A percentile compares a stretch with the other conserved stretches of the same genome.
These are phyloP conservation scores for Eupithecia subfuscata DNA, from an alignment of 2,888 invertebrate genomes.

Conservation along the genomic window DNA sequence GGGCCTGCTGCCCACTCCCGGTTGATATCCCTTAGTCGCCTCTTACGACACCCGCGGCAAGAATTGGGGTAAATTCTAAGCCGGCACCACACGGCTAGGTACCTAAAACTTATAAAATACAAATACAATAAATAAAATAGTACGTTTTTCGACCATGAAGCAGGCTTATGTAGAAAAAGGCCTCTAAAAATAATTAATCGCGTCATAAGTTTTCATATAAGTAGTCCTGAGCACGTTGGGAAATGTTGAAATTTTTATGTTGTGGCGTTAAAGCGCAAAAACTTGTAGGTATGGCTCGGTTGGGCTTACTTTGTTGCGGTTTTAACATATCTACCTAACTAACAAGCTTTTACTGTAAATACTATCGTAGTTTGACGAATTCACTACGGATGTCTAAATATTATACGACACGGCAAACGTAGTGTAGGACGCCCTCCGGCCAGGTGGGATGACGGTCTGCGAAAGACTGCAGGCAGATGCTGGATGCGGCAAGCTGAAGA, in stretches of 20 bases:
- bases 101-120: not conserved
- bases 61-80: too few relatives aligned
- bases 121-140: not conserved
- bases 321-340: not conserved
- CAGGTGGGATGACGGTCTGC: too few relatives aligned
- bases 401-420: too few relatives aligned
- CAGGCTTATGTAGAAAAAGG: not conserved
- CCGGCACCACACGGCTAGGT: too few relatives aligned
- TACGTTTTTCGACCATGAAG: not conserved
- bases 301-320: not conserved
- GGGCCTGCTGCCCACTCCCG: too few relatives aligned
- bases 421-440: too few relatives aligned
- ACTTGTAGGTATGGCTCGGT: not conserved
- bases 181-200: constrained; percentile 7
- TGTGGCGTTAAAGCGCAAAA: constrained; percentile 5
- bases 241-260: constrained; percentile 22
- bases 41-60: too few relatives aligned
- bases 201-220: constrained; percentile 1
- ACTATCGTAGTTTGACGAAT: too few relatives aligned
- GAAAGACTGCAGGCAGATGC: too few relatives aligned
- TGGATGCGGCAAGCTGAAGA: too few relatives aligned
- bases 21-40: too few relatives aligned
- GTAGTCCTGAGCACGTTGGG: constrained; percentile 5
- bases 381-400: too few relatives aligned
- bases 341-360: not conserved